A percentile compares a stretch with the other conserved stretches of the same genome.
Evolutionary conservation across 2,797 vertebrate genomes (phyloP).

Genomic region (Anguilla pacifica): DNA sequence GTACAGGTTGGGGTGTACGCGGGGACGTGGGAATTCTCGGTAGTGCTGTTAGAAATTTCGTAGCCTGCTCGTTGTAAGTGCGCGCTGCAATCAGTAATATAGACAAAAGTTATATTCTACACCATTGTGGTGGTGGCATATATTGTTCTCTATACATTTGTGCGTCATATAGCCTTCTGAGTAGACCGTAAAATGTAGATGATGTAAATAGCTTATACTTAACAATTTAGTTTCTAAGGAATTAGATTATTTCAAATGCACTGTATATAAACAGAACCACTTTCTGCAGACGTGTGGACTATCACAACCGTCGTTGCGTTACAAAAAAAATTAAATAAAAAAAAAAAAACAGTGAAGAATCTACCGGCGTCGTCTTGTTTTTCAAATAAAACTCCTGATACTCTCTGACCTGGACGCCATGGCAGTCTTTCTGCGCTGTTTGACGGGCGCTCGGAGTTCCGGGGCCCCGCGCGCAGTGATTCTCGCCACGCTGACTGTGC

Average conservation of each 20-base stretch:
- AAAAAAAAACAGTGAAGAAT: background rate
- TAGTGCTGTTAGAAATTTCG: background rate
- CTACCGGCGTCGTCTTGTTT: background rate
- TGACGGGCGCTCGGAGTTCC: slow-evolving; percentile 32
- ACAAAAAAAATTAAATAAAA: too few species aligned
- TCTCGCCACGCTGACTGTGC: slow-evolving; percentile 55
- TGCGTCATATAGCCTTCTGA: too few species aligned
- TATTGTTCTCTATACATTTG: background rate
- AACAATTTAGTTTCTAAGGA: background rate
- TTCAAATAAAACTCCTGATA: background rate
- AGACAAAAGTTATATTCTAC: background rate
- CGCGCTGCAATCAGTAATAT: background rate
- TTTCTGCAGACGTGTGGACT: background rate
- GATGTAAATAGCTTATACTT: background rate
- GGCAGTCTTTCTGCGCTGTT: slow-evolving; percentile 41
- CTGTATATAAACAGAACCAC: background rate
- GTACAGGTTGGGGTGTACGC: background rate
- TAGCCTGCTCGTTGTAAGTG: background rate
- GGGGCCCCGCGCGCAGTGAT: slow-evolving; percentile 44
- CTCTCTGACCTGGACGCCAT: slow-evolving; percentile 35
- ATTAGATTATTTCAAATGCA: background rate
- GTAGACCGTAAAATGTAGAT: too few species aligned
- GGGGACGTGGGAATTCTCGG: background rate
- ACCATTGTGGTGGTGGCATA: background rate
- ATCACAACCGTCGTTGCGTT: too few species aligned